Evolutionary conservation across 2,888 invertebrate genomes (phyloP), one percentile per base, ranked within the genome.

Genomic region (Sycophila texana): DNA sequence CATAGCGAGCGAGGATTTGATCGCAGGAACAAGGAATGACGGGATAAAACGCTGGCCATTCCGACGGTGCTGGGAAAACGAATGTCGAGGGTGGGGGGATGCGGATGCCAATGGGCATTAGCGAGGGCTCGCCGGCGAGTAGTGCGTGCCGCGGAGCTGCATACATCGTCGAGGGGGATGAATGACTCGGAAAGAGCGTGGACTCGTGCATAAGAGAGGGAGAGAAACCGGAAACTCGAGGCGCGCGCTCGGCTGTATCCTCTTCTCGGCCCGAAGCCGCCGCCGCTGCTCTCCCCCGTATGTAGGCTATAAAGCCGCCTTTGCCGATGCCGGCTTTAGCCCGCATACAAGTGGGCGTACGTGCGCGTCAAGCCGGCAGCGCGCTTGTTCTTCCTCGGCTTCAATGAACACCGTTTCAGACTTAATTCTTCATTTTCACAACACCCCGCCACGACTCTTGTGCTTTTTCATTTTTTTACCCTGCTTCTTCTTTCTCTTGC

Each of bases 81-180:
- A 13, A 0, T 55, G 68, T n/a, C 68, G 65, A 16, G 14, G 16
- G n/a, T 0, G 18, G 30, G 13, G 39, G 10, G 26, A 2, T 26
- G 26, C 66, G 57, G 74, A 70, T 74, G 22, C 68, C 74, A 78
- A 61, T 68, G 68, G 30, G 63, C 70, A 74, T 74, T 61, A 67
- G 67, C 57, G 67, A 73, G 77, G 13, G 49, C 12, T 26, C 18
- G 63, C 26, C 30, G 7, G 68, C 39, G 12, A 10, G 57, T n/a
- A 47, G 20, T 16, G 63, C n/a, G 39, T 39, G 39, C 39, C 39
- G 39, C 39, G 39, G 39, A 39, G 39, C 39, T 39, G 60, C 16
- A 60, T 70, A 49, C 55, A 76, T 47, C 47, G 61, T 70, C 53
- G 60, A 73, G 67, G 65, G 77, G 77, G 77, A 78, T 78, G 73